Conservation (phyloP, 2,888 invertebrate species). For the Thymelicus acteon region DNA sequence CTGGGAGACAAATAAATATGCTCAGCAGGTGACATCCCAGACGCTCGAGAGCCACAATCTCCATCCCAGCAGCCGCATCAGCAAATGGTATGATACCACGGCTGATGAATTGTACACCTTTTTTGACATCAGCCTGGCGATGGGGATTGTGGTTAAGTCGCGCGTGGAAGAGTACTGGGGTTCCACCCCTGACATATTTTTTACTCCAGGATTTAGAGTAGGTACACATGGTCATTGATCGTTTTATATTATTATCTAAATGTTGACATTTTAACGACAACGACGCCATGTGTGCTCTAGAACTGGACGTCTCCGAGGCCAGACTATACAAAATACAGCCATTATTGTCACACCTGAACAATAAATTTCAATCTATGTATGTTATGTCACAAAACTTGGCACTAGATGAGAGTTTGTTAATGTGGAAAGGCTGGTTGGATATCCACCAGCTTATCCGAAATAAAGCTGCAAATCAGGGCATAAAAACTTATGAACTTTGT, state of each 20-base stretch:
- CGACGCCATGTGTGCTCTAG: not conserved
- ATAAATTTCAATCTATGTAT: constrained; percentile 39
- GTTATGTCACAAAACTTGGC: constrained; percentile 25
- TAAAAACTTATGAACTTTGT: too few relatives aligned
- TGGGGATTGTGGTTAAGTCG: constrained; percentile 45
- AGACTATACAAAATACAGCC: constrained; percentile 40
- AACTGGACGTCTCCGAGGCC: constrained; percentile 16
- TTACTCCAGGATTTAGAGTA: constrained; percentile 42
- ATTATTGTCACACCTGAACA: constrained; percentile 36
- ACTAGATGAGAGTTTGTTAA: constrained; percentile 23
- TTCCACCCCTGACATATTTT: constrained; percentile 43
- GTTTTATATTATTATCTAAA: constrained; percentile 36
- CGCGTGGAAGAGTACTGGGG: constrained; percentile 40
- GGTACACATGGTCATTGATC: constrained; percentile 32
- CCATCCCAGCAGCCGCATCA: constrained; percentile 37
- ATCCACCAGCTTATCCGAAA: constrained; percentile 42
- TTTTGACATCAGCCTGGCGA: constrained; percentile 42
- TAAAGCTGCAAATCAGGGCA: constrained; percentile 38
- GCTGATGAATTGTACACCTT: constrained; percentile 42
- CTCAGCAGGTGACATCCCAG: constrained; percentile 40
- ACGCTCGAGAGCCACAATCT: constrained; percentile 24
- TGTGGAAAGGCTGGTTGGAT: constrained; percentile 32
- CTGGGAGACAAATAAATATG: too few relatives aligned
- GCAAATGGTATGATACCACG: constrained; percentile 39
- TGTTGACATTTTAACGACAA: constrained; percentile 18